phyloP scores from a whole-genome alignment of 2,888 invertebrate species.

The Yponomeuta sedellus region DNA sequence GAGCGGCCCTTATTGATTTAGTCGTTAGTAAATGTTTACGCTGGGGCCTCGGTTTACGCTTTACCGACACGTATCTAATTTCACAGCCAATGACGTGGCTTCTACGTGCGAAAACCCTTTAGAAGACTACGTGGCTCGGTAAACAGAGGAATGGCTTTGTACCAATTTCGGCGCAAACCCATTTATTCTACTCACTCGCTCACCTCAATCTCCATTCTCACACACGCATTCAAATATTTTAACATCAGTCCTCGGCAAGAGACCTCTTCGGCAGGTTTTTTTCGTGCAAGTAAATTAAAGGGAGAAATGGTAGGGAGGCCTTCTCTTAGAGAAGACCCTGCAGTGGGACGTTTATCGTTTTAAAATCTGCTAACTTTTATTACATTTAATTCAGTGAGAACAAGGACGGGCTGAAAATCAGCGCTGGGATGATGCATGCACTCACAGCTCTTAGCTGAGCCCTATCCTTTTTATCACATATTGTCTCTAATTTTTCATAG shows the following conservation, averaged over 20 bases:
- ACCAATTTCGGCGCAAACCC: background rate
- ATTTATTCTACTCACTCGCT: too few species aligned
- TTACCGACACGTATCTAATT: conserved; percentile 42
- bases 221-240: background rate
- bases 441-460: too few species aligned
- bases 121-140: conserved; percentile 6
- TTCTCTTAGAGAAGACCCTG: too few species aligned
- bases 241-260: background rate
- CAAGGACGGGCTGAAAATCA: too few species aligned
- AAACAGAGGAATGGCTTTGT: background rate
- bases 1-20: background rate
- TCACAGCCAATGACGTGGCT: conserved; percentile 36
- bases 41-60: conserved; percentile 14
- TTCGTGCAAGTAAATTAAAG: too few species aligned
- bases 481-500: too few species aligned
- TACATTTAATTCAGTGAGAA: too few species aligned
- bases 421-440: too few species aligned
- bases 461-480: too few species aligned
- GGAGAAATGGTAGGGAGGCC: too few species aligned
- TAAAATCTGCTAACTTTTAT: too few species aligned
- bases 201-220: background rate
- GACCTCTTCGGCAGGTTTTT: background rate
- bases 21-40: conserved; percentile 1
- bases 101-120: conserved; percentile 44
- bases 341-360: too few species aligned